Evolutionary conservation across 2,888 invertebrate genomes (phyloP).

Genomic region (Tetragonula carbonaria): DNA sequence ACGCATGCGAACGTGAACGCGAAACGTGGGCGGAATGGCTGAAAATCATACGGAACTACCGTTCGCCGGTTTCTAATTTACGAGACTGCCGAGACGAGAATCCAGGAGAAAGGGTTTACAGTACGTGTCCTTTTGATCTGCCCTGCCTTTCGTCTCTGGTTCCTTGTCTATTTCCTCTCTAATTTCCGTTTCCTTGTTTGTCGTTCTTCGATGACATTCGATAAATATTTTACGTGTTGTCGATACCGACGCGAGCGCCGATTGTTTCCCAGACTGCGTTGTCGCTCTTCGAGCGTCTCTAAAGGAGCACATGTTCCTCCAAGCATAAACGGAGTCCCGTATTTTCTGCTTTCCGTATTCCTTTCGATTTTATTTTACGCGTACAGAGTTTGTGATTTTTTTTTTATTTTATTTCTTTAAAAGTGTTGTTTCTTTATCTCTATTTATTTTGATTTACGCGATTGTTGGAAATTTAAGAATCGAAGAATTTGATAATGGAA

Average conservation of each 20-base stretch:
- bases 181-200: slow-evolving; percentile 55
- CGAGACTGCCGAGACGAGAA: slow-evolving; percentile 34
- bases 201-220: slow-evolving; percentile 33
- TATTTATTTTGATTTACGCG: no score
- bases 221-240: slow-evolving; percentile 49
- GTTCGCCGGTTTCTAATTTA: slow-evolving; percentile 40
- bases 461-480: no score
- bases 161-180: slow-evolving; percentile 42
- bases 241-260: slow-evolving; percentile 23
- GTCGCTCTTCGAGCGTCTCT: no score
- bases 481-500: no score
- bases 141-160: neutral
- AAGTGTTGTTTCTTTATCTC: no score
- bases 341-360: no score
- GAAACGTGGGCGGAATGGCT: neutral
- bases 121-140: slow-evolving; percentile 54
- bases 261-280: neutral
- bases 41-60: slow-evolving; percentile 22
- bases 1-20: slow-evolving; percentile 7
- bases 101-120: slow-evolving; percentile 35
- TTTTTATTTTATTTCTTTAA: no score
- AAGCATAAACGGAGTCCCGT: no score
- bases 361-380: no score
- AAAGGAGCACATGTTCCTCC: no score
- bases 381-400: no score